Conservation (phyloP, 2,888 invertebrate species). For the Caenorhabditis afra region DNA sequence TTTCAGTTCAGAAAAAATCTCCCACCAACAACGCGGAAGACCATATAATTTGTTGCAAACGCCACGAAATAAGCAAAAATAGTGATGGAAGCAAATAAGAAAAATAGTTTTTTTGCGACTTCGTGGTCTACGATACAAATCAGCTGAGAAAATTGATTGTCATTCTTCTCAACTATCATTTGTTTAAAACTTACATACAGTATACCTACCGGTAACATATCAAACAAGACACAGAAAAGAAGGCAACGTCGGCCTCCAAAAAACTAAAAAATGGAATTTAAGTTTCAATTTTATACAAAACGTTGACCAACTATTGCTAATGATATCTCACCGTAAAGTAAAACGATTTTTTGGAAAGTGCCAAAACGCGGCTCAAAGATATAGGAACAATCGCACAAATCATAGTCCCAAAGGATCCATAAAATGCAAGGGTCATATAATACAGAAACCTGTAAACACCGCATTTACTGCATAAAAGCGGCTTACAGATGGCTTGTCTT, state of each 20-base stretch:
- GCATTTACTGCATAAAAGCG: no score
- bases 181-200: slow-evolving; percentile 70
- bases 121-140: slow-evolving; percentile 70
- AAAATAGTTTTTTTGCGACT: slow-evolving; percentile 67
- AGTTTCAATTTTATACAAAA: background rate
- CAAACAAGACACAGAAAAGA: slow-evolving; percentile 69
- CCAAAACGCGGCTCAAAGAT: slow-evolving; percentile 70
- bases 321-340: slow-evolving; percentile 63
- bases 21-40: slow-evolving; percentile 72
- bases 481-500: no score
- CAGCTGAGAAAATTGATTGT: no score
- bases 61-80: slow-evolving; percentile 71
- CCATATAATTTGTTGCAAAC: slow-evolving; percentile 72
- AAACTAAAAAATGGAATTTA: slow-evolving; percentile 70
- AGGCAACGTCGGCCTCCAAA: slow-evolving; percentile 68
- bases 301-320: background rate
- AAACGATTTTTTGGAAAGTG: slow-evolving; percentile 63
- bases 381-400: slow-evolving; percentile 75
- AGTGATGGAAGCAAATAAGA: slow-evolving; percentile 69
- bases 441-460: slow-evolving; percentile 49
- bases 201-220: slow-evolving; percentile 68
- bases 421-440: slow-evolving; percentile 73
- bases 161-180: no score
- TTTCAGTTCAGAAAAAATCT: background rate
- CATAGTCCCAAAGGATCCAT: slow-evolving; percentile 77